Conservation (phyloP, 2,797 vertebrate species). For the Crocidura indochinensis region DNA sequence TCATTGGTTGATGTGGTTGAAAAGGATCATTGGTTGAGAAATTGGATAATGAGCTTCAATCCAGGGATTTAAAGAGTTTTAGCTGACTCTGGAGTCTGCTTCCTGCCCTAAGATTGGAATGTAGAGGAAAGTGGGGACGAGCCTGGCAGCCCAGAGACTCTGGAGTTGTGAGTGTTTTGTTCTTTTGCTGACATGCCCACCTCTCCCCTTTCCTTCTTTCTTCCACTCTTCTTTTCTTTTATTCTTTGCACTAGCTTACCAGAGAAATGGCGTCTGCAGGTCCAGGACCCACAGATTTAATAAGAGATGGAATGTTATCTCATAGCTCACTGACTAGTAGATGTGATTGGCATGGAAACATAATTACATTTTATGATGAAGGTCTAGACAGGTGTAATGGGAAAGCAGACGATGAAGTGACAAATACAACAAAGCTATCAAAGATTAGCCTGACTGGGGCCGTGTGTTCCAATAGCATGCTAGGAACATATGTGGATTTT, state of each 20-base stretch:
- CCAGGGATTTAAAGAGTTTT: not conserved
- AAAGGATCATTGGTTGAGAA: too few species aligned
- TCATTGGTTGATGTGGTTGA: too few species aligned
- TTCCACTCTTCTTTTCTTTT: not conserved
- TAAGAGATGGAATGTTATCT: constrained; percentile 52
- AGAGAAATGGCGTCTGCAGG: not conserved
- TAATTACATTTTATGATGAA: constrained; percentile 79
- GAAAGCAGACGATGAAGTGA: constrained; percentile 48
- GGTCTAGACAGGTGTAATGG: constrained; percentile 48
- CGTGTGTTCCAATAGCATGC: not conserved
- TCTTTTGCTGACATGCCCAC: not conserved
- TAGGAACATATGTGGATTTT: not conserved
- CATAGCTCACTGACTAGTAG: not conserved
- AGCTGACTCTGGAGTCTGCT: not conserved
- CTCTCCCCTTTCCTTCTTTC: too few species aligned
- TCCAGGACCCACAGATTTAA: constrained; percentile 65
- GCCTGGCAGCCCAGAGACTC: not conserved
- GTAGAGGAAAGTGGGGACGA: too few species aligned
- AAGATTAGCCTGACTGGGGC: not conserved
- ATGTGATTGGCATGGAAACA: constrained; percentile 49
- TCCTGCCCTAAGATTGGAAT: too few species aligned
- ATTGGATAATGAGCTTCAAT: too few species aligned
- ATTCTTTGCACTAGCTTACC: not conserved
- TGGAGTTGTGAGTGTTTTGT: fast-evolving
- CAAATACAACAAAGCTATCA: not conserved